Evolutionary conservation across 2,888 invertebrate genomes (phyloP).

Genomic region (Leptinotarsa rubiginosa): DNA sequence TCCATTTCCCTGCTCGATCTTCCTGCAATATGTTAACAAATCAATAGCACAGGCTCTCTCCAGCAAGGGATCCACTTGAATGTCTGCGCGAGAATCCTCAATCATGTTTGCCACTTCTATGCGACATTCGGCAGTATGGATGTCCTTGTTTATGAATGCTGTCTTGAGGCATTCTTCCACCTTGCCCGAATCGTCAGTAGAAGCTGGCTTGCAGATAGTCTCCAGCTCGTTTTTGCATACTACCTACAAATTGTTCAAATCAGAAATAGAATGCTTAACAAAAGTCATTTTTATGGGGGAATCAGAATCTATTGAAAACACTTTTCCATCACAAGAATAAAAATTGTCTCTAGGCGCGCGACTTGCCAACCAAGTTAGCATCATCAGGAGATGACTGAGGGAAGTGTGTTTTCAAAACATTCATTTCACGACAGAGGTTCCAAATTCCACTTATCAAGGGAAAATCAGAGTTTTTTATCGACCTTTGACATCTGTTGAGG

Average conservation of each 20-base stretch:
- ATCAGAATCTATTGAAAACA: too few species aligned
- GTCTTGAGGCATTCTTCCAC: constrained; percentile 94
- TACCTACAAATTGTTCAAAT: constrained; percentile 66
- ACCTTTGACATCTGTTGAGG: too few species aligned
- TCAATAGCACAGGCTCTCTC: constrained; percentile 91
- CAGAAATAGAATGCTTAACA: too few species aligned
- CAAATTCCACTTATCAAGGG: too few species aligned
- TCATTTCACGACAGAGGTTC: too few species aligned
- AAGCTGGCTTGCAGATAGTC: constrained; percentile 72
- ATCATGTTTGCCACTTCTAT: constrained; percentile 90
- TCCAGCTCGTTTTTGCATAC: constrained; percentile 82
- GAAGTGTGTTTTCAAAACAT: too few species aligned
- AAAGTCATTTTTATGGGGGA: too few species aligned
- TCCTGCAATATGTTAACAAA: constrained; percentile 81
- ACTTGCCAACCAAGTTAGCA: too few species aligned
- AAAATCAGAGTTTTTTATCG: too few species aligned
- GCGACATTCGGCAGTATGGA: constrained; percentile 81
- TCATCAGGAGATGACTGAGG: too few species aligned
- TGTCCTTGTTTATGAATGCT: constrained; percentile 79
- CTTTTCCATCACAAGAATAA: too few species aligned
- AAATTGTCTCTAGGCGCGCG: too few species aligned
- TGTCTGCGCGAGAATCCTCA: constrained; percentile 91
- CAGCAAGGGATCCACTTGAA: constrained; percentile 93
- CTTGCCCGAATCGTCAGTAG: constrained; percentile 70
- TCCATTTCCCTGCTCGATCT: constrained; percentile 88